These are phyloP conservation scores for Dorcus parallelipipedus DNA, from an alignment of 2,888 invertebrate genomes.

Conservation along the genomic window DNA sequence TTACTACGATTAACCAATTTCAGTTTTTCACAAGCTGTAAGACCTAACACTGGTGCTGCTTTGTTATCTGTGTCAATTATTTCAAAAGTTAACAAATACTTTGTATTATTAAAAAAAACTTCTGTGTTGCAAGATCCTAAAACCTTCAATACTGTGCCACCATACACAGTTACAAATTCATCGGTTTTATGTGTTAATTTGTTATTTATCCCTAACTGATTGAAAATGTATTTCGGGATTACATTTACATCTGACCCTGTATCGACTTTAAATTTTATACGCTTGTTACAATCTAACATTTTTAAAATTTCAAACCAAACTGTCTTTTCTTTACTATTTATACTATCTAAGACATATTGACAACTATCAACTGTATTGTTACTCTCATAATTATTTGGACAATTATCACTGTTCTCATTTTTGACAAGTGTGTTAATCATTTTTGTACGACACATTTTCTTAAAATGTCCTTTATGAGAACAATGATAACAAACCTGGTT, in stretches of 20 bases:
- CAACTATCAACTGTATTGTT: background rate
- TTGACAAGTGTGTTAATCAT: background rate
- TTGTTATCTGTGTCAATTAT: constrained; percentile 2
- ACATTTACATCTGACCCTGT: constrained; percentile 20
- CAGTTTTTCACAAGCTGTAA: too few relatives aligned
- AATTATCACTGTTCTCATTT: background rate
- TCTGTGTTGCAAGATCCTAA: background rate
- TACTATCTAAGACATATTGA: background rate
- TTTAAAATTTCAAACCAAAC: constrained; percentile 8
- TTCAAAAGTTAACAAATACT: background rate
- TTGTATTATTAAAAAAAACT: background rate
- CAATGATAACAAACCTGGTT: constrained; percentile 1
- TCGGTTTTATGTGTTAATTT: background rate
- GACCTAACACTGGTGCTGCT: constrained; percentile 1
- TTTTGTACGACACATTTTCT: constrained; percentile 4
- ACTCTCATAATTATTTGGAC: constrained; percentile 1
- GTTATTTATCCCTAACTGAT: constrained; percentile 5
- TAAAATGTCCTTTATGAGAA: constrained; percentile 2
- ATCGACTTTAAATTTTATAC: constrained; percentile 20
- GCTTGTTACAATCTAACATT: constrained; percentile 4
- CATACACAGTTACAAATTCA: constrained; percentile 1
- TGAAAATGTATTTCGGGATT: constrained; percentile 13
- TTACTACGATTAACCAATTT: too few relatives aligned
- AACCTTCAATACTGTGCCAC: background rate
- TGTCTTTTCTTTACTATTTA: background rate